A percentile compares a stretch with the other conserved stretches of the same genome.
Conservation (phyloP, 2,888 invertebrate genomes). For the Sphinx pinastri region DNA sequence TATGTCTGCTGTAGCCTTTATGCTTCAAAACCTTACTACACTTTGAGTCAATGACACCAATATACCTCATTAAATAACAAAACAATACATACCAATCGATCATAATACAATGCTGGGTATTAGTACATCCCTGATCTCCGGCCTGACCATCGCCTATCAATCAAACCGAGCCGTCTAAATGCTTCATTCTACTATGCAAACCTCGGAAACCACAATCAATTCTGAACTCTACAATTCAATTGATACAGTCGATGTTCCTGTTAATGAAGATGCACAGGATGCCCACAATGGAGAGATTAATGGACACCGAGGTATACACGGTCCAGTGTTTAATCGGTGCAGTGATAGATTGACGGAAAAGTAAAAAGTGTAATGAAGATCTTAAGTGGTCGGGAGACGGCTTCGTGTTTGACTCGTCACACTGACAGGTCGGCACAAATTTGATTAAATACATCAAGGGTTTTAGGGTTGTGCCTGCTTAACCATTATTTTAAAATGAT, state of each 20-base stretch:
- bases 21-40: not conserved
- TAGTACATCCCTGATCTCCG: conserved; percentile 70
- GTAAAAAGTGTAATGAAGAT: conserved; percentile 27
- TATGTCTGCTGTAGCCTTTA: too few species aligned
- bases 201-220: conserved; percentile 34
- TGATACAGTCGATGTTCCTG: conserved; percentile 46
- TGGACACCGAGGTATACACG: conserved; percentile 62
- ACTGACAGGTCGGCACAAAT: conserved; percentile 16
- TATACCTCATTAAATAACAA: conserved; percentile 34
- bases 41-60: conserved; percentile 8
- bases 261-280: conserved; percentile 46
- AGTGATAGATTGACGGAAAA: conserved; percentile 48
- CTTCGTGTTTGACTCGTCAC: conserved; percentile 15
- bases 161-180: conserved; percentile 73
- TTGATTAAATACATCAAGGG: conserved; percentile 16
- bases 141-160: conserved; percentile 72
- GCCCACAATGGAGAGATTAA: conserved; percentile 72
- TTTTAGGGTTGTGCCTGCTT: conserved; percentile 5
- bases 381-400: conserved; percentile 20
- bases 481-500: too few species aligned
- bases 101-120: conserved; percentile 67
- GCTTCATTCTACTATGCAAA: conserved; percentile 55
- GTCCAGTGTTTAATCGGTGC: conserved; percentile 68
- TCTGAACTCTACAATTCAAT: conserved; percentile 40
- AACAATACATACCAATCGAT: conserved; percentile 49